A percentile compares a stretch with the other conserved stretches of the same genome.
phyloP scores from a whole-genome alignment of 1,140 invertebrate species.

The Drosophila kanapiae region DNA sequence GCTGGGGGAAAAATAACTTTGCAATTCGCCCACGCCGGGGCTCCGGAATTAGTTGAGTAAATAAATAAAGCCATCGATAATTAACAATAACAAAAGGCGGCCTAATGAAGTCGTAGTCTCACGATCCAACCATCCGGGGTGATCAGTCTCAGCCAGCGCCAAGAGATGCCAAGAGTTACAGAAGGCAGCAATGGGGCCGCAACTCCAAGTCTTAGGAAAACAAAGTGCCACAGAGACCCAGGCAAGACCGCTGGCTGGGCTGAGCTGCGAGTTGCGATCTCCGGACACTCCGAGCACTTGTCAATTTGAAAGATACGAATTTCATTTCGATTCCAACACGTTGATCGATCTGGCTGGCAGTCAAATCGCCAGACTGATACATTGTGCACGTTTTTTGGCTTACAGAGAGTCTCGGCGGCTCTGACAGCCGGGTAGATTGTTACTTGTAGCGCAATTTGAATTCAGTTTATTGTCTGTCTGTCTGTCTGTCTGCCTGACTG shows the following conservation, averaged over 20 bases:
- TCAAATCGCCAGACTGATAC: slow-evolving; percentile 82
- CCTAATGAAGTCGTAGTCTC: slow-evolving; percentile 76
- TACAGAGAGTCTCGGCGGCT: slow-evolving; percentile 36
- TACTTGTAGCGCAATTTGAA: slow-evolving; percentile 83
- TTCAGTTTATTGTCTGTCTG: slow-evolving; percentile 60
- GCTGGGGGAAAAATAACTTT: slow-evolving; percentile 9
- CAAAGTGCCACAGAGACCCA: slow-evolving; percentile 24
- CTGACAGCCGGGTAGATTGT: slow-evolving; percentile 52
- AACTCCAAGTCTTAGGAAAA: slow-evolving; percentile 29
- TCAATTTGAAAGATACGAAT: slow-evolving; percentile 77
- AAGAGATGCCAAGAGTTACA: slow-evolving; percentile 37
- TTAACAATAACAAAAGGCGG: slow-evolving; percentile 78
- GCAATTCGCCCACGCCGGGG: slow-evolving; percentile 38
- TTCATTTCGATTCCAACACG: slow-evolving; percentile 82
- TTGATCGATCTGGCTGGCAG: slow-evolving; percentile 83
- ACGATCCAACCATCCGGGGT: slow-evolving; percentile 49
- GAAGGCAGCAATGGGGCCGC: slow-evolving; percentile 1
- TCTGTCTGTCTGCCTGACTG: not conserved
- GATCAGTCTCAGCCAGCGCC: slow-evolving; percentile 43
- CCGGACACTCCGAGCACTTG: slow-evolving; percentile 65
- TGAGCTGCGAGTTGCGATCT: not conserved
- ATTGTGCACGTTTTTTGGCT: slow-evolving; percentile 84
- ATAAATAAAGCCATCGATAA: slow-evolving; percentile 72
- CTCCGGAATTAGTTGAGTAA: slow-evolving; percentile 74
- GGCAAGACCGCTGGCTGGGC: slow-evolving; percentile 28